These are phyloP conservation scores for Illadopsis cleaveri DNA, from an alignment of 2,113 vertebrate species.

Conservation along the genomic window DNA sequence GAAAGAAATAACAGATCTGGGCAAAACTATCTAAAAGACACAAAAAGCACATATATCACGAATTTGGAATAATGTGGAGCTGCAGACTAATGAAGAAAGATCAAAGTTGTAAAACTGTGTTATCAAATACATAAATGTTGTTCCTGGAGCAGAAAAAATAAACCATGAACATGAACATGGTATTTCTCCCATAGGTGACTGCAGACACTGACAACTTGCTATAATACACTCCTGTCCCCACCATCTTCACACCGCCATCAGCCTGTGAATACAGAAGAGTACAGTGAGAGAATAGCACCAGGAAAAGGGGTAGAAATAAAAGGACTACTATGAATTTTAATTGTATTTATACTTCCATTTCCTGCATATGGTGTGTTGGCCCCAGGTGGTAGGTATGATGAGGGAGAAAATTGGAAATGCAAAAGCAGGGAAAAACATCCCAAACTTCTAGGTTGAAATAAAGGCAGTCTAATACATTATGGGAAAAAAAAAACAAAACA, in stretches of 20 bases:
- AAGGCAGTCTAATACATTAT: not conserved
- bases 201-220: not conserved
- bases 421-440: not conserved
- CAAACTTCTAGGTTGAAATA: not conserved
- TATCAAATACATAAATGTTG: not conserved
- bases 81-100: not conserved
- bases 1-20: not conserved
- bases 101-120: not conserved
- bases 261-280: not conserved
- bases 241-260: not conserved
- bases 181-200: not conserved
- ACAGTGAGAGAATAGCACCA: not conserved
- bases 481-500: no score
- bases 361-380: not conserved
- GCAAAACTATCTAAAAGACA: not conserved
- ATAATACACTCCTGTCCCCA: rapidly evolving
- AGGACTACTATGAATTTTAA: not conserved
- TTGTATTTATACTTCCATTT: not conserved
- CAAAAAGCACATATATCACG: not conserved
- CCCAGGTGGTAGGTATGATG: not conserved
- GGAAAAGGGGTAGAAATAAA: not conserved
- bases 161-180: not conserved
- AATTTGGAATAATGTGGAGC: not conserved
- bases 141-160: not conserved
- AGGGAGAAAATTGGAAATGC: not conserved